Base-by-base conservation (phyloP, 2,888 invertebrate species). In the Tethea ocularis region DNA sequence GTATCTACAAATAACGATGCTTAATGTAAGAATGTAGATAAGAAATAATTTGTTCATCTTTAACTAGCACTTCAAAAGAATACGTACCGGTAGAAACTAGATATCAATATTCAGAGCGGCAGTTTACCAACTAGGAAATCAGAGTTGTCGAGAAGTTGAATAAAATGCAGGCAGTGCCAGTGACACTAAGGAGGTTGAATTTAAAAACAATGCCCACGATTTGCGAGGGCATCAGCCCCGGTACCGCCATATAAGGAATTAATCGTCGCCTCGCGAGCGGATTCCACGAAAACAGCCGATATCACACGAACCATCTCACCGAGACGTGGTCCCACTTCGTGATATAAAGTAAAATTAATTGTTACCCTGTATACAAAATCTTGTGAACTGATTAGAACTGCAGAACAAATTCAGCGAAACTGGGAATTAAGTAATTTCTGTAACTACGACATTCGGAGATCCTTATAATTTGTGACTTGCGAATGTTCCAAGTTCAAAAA, bases 261-360 rank as follows among this genome's bases (percentile, higher is more conserved):
- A 80, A 80, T 77, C 74, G 80, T 66, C 77, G 74, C 74, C 72
- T 75, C 68, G 64, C 61, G 60, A 64, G 65, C 56, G 60, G 64
- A 61, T 81, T 80, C 79, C 65, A 67, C 72, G 80, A 79, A 79
- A 64, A 63, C 57, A 4, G 52, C 52, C 64, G 69, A 69, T 81
- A 79, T 76, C 81, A 59, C 64, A 64, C 64, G 65, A 65, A 63
- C 67, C 55, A 77, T 77, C 77, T 70, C 51, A 33, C 46, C 41
- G 53, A 38, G 56, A 33, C 61, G 55, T 58, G 60, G 58, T 54
- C 54, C 54, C 54, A 56, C 20, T 46, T 10, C 46, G 17, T 46
- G 46, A 20, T 46, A 13, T 33, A 33, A 33, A 33, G 33, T 17
- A 46, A 20, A 46, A 20, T 46, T 46, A 17, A 38, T 38, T 38